Evolutionary conservation across 1,140 invertebrate genomes (phyloP), one percentile per base, ranked within the genome.

Genomic region (Drosophila oshimai): DNA sequence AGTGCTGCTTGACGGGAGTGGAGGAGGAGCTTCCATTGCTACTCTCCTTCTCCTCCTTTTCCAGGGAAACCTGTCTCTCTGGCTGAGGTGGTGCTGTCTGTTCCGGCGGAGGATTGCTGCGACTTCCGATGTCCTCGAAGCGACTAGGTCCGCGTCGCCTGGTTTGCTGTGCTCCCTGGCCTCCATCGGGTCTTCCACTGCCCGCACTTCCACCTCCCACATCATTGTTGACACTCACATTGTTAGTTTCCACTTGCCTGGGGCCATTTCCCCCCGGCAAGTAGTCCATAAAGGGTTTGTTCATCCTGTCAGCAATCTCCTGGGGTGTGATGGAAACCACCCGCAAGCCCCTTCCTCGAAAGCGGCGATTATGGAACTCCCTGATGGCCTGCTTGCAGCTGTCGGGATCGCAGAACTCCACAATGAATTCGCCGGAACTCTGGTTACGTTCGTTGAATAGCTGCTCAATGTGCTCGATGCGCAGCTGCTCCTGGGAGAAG

Each of bases 401-500:
- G 22, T 94, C 93, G 0, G 91, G 58, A 10, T 93, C 93, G 6
- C 92, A 91, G 86, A 98, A 98, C 87, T 98, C 96, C 71, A 97
- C 96, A 87, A 96, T 97, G 29, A 96, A 97, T 70, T 97, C 95
- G 0, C 97, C 97, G 0, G 94, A 94, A 0, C 95, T 95, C 60
- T 94, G 92, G 2, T 95, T 94, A 36, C 92, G 92, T 5, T 93
- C 90, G 68, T 95, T 95, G 9, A 94, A 91, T 90, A 97, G 93
- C 55, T 97, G 93, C 77, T 97, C 95, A 57, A 97, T 96, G 57
- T 95, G 93, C 20, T 93, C 92, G 0, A 96, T 96, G 0, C 94
- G 93, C 2, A 97, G 92, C 7, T 95, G 94, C 13, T 95, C 94
- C 37, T 96, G 94, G 0, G 94, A 94, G 68, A 97, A 95, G 73